These are phyloP conservation scores for Hydropsyche tenuis DNA, from an alignment of 1,140 invertebrate genomes.

Conservation along the genomic window DNA sequence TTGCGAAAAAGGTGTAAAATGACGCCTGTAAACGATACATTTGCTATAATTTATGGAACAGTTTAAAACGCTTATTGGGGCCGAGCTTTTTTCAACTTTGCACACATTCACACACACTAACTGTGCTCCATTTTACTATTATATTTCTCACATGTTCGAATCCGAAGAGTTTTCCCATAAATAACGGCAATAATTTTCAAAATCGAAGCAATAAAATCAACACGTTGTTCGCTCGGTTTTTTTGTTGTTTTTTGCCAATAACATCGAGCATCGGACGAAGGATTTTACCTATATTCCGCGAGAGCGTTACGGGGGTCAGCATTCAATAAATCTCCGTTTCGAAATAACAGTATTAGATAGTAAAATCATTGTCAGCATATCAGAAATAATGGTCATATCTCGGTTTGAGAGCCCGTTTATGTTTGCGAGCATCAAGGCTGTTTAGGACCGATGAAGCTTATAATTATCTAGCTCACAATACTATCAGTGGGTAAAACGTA, in stretches of 20 bases:
- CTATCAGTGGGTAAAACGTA: conserved; percentile 41
- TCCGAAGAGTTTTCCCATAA: conserved; percentile 21
- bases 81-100: background rate
- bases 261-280: too few relatives aligned
- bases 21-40: background rate
- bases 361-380: conserved; percentile 24
- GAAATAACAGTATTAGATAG: conserved; percentile 21
- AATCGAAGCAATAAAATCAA: conserved; percentile 28
- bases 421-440: conserved; percentile 28
- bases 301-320: too few relatives aligned
- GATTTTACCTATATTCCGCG: too few relatives aligned
- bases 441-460: conserved; percentile 28
- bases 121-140: conserved; percentile 3
- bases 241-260: too few relatives aligned
- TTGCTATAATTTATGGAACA: conserved; percentile 7
- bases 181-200: conserved; percentile 26
- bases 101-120: too few relatives aligned
- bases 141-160: conserved; percentile 7
- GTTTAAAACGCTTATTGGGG: conserved; percentile 6
- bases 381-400: conserved; percentile 27
- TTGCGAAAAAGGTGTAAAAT: conserved; percentile 20
- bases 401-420: background rate
- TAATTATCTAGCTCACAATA: conserved; percentile 33
- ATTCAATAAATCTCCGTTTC: conserved; percentile 8
- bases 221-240: background rate